Base-by-base conservation (phyloP, 2,113 vertebrate species). In the Lophius piscatorius region DNA sequence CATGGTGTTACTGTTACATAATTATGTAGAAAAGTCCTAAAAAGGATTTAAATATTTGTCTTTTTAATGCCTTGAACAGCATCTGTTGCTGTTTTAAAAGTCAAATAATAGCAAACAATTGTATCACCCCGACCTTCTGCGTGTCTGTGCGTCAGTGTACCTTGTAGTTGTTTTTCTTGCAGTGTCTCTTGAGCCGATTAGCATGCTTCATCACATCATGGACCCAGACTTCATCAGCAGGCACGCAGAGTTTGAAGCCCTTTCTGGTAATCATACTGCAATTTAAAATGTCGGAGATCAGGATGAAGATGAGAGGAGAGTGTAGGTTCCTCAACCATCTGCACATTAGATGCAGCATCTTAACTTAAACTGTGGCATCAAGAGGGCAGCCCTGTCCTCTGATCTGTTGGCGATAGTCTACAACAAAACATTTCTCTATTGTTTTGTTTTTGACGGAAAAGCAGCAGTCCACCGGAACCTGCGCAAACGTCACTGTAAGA, bases 341-440 rank as follows among this genome's bases (percentile, higher is more conserved):
- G 9, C 26, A 11, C 6, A 7, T 14, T 5, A 4, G 12, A 11
- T 4, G 20, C 2, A 41, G n/a, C 10, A 7, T 14, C 26, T 8
- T 11, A 13, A 76, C 86, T 78, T 40, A 88, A 83, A 88, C 33
- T 0, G 10, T 55, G 58, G 84, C 84, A 0, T 54, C 4, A 1
- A 81, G 17, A 1, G 1, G 0, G 69, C 84, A 86, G 74, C 82
- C 84, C 1, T 38, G 28, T 1, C 76, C 84, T 0, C 0, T 7
- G 7, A 34, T 0, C 70, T 88, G 86, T 0, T 0, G 35, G 0
- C 0, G 12, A 44, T 80, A 76, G 54, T 77, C 51, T 2, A 0
- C 50, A 0, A 76, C 0, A 0, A 0, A 0, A 0, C 0, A 0
- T n/a, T 11, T 56, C 0, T 0, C 0, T 0, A 86, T 1, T 0